These are phyloP conservation scores for Pachliopta kotzebuea DNA, from an alignment of 2,888 invertebrate genomes.

Conservation along the genomic window DNA sequence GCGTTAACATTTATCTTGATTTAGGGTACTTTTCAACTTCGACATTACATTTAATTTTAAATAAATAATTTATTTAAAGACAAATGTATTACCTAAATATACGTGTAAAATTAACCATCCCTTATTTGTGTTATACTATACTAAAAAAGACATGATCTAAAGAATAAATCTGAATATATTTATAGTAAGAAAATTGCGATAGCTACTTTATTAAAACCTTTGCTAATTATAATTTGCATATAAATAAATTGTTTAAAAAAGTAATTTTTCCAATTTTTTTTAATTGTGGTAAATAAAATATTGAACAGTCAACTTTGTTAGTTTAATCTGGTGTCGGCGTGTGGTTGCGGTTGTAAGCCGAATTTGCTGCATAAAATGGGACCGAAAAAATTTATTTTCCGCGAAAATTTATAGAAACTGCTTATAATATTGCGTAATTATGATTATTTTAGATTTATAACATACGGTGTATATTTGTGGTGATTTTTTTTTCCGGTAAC, in stretches of 20 bases:
- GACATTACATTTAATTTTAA: background rate
- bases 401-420: slow-evolving; percentile 28
- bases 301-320: slow-evolving; percentile 22
- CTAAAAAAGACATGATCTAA: too few relatives aligned
- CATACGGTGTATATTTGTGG: slow-evolving; percentile 27
- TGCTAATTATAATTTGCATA: background rate
- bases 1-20: background rate
- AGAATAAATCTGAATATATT: too few relatives aligned
- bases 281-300: slow-evolving; percentile 12
- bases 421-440: slow-evolving; percentile 26
- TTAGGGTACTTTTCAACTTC: slow-evolving; percentile 12
- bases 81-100: background rate
- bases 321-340: slow-evolving; percentile 24
- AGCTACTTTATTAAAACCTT: too few relatives aligned
- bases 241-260: background rate
- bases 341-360: slow-evolving; percentile 28
- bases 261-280: background rate
- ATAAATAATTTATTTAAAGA: background rate
- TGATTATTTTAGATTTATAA: slow-evolving; percentile 30
- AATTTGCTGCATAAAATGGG: slow-evolving; percentile 30
- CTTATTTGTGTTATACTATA: background rate
- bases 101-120: background rate
- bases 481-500: slow-evolving; percentile 26
- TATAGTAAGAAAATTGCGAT: too few relatives aligned
- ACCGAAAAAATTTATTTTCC: slow-evolving; percentile 20